These are phyloP conservation scores for Hoplostethus mediterraneus DNA, from an alignment of 2,797 vertebrate genomes.

Conservation along the genomic window DNA sequence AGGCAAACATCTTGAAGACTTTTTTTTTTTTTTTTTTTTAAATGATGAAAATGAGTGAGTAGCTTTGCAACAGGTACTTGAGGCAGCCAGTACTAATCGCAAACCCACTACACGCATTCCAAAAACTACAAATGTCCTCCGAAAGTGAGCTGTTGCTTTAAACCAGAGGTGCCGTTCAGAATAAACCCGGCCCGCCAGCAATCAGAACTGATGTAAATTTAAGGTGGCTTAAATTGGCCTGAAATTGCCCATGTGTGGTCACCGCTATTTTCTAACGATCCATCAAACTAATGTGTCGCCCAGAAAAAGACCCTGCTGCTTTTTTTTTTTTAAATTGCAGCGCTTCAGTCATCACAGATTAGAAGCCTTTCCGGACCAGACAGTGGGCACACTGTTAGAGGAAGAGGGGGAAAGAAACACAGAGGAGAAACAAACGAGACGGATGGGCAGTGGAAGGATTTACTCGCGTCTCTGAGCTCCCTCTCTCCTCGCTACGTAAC, in stretches of 20 bases:
- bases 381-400: conserved; percentile 67
- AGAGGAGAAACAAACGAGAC: conserved; percentile 27
- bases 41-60: not conserved
- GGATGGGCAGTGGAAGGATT: conserved; percentile 68
- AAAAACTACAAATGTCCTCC: conserved; percentile 34
- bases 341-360: conserved; percentile 54
- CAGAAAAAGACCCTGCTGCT: conserved; percentile 36
- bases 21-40: not conserved
- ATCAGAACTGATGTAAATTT: conserved; percentile 67
- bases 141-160: conserved; percentile 32
- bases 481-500: conserved; percentile 48
- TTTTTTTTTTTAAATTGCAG: conserved; percentile 41
- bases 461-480: conserved; percentile 53
- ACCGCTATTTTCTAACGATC: conserved; percentile 76
- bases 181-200: conserved; percentile 32
- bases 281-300: conserved; percentile 68
- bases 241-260: conserved; percentile 62
- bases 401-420: conserved; percentile 14
- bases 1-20: not conserved
- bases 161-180: conserved; percentile 30
- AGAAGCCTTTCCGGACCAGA: conserved; percentile 40
- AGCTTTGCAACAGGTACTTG: not conserved
- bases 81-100: conserved; percentile 3
- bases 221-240: conserved; percentile 72
- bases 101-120: conserved; percentile 3